Conservation (phyloP, 2,888 invertebrate genomes). For the Mythimna lalbum region DNA sequence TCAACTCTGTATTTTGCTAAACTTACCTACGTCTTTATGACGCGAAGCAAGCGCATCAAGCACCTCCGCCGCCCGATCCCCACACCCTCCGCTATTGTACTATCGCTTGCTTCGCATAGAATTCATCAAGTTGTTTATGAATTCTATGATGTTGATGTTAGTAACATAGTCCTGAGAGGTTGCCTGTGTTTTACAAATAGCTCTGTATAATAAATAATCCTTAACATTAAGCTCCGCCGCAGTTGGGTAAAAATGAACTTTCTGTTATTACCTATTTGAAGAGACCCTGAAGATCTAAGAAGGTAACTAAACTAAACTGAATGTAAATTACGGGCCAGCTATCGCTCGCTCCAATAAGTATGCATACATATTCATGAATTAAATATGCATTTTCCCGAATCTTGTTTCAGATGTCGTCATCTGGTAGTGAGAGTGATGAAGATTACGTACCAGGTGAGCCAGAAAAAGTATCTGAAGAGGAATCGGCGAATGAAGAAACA, state of each 20-base stretch:
- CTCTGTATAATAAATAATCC: neutral
- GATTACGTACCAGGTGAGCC: constrained; percentile 93
- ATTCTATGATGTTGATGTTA: too few relatives aligned
- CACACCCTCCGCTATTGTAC: too few relatives aligned
- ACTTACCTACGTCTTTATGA: too few relatives aligned
- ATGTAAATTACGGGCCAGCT: neutral
- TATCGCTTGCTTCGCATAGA: too few relatives aligned
- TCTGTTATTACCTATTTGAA: neutral
- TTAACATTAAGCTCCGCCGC: neutral
- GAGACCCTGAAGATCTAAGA: neutral
- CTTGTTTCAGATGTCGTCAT: constrained; percentile 89
- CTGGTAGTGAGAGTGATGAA: constrained; percentile 95
- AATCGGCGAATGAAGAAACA: constrained; percentile 92
- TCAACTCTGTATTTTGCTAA: too few relatives aligned
- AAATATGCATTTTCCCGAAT: neutral
- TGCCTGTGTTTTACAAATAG: too few relatives aligned
- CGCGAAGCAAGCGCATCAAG: too few relatives aligned
- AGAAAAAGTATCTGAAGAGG: constrained; percentile 92
- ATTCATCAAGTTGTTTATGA: too few relatives aligned
- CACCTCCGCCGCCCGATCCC: too few relatives aligned
- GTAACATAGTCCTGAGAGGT: too few relatives aligned
- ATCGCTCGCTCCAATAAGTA: neutral
- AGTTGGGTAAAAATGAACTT: neutral
- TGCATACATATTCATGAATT: neutral
- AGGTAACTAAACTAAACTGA: constrained; percentile 1